Evolutionary conservation across 2,797 vertebrate genomes (phyloP).

Genomic region (Gila robusta): DNA sequence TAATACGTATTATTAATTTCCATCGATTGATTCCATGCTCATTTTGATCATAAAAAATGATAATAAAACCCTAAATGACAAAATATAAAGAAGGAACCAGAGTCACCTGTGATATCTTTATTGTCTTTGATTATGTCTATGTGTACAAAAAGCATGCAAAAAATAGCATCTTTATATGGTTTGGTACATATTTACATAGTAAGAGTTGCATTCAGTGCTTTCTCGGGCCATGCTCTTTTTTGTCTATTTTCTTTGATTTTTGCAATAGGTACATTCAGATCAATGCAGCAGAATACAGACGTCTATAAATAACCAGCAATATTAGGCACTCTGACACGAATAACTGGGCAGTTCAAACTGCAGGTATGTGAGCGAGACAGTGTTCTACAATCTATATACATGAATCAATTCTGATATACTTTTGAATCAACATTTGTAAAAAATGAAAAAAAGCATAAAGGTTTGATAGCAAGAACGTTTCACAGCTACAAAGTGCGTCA

Average conservation of each 20-base stretch:
- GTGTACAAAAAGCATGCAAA: conserved; percentile 94
- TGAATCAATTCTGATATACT: background rate
- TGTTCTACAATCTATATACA: conserved; percentile 14
- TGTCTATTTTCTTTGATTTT: conserved; percentile 23
- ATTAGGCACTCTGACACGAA: conserved; percentile 65
- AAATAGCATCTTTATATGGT: conserved; percentile 89
- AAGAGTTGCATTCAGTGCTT: conserved; percentile 73
- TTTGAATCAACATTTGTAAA: background rate
- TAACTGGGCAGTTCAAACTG: conserved; percentile 34
- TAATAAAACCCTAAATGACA: conserved; percentile 31
- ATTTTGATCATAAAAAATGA: background rate
- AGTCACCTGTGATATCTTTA: conserved; percentile 68
- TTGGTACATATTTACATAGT: conserved; percentile 90
- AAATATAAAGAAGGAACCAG: background rate
- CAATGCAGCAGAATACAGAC: conserved; percentile 65
- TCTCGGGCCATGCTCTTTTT: conserved; percentile 77
- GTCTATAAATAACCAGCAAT: conserved; percentile 63
- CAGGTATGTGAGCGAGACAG: conserved; percentile 47
- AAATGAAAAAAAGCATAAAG: background rate
- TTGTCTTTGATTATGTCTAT: conserved; percentile 78
- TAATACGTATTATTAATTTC: background rate
- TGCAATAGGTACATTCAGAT: conserved; percentile 71
- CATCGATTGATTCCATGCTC: background rate
- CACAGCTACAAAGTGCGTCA: conserved; percentile 5
- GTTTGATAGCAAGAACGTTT: background rate